Evolutionary conservation across 1,140 invertebrate genomes (phyloP), one percentile per base, ranked within the genome.

Genomic region (Chironomus striatipennis): DNA sequence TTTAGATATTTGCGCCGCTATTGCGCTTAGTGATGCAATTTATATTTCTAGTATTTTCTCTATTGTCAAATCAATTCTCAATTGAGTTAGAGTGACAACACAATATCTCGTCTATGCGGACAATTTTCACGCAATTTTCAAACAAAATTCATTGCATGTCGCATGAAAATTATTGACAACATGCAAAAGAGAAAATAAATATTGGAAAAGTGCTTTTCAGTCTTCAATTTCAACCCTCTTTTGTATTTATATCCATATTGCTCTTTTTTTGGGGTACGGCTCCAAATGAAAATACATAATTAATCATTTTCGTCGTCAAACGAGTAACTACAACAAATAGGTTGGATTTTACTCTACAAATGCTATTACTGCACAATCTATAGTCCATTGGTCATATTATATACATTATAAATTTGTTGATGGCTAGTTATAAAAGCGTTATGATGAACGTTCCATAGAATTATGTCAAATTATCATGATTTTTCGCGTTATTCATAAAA

Each of bases 101-200:
- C 43, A 47, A 47, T 57, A n/a, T 57, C n/a, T n/a, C n/a, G 47
- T 57, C 12, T 57, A n/a, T 12, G 47, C 7, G 65, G 20, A 20
- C n/a, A 70, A 70, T 70, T 70, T 70, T 70, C 65, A 70, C 65
- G 65, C 65, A 70, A 70, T 70, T 70, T 70, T 70, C 65, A 70
- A 18, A 34, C 24, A 34, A 34, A 34, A 34, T 34, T 34, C 24
- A 34, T 70, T 70, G 65, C 65, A 20, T 70, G 17, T 70, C 18
- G 7, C 47, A 57, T 12, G n/a, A n/a, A 57, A 57, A 57, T 57
- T 12, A 57, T 57, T 57, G 47, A 57, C 47, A 57, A 57, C 47
- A 57, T 57, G n/a, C 9, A 57, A 20, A 20, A 21, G 18, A 7
- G 43, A 47, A 15, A 9, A 47, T 15, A 47, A 9, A 47, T 47